These are phyloP conservation scores for Corythornis vintsioides DNA, from an alignment of 2,113 vertebrate species.

Conservation along the genomic window DNA sequence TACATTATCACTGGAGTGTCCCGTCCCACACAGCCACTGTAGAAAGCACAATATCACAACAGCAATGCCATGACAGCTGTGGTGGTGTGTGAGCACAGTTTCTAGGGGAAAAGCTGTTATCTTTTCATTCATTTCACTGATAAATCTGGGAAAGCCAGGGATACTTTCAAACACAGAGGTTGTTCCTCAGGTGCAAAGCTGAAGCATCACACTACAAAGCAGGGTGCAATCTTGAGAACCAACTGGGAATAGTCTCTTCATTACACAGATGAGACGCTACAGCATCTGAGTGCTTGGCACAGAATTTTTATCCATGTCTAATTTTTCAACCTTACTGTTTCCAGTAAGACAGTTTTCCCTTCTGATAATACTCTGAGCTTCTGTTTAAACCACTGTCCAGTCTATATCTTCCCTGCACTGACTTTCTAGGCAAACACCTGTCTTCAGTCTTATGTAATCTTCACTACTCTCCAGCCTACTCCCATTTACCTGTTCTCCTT, in stretches of 20 bases:
- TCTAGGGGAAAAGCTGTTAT: neutral
- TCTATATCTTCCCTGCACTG: neutral
- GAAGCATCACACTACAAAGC: neutral
- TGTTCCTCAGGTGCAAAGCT: neutral
- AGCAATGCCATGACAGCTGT: neutral
- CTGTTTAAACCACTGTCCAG: neutral
- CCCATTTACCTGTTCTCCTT: neutral
- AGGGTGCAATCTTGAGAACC: neutral
- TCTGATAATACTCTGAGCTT: neutral
- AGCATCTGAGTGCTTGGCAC: neutral
- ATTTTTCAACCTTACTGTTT: neutral
- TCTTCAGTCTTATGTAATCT: neutral
- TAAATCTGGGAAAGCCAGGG: neutral
- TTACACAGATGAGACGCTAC: neutral
- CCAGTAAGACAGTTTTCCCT: neutral
- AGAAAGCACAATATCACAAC: neutral
- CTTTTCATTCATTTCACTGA: neutral
- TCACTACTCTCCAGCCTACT: neutral
- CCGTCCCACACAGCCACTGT: neutral
- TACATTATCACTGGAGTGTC: neutral
- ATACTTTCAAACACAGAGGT: accelerated
- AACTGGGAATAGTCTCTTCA: neutral
- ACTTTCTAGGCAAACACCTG: neutral
- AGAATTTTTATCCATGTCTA: neutral
- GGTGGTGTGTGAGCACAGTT: neutral